A percentile compares a stretch with the other conserved stretches of the same genome.
These are phyloP conservation scores for Ennomos erosarius DNA, from an alignment of 2,888 invertebrate species.

Conservation along the genomic window DNA sequence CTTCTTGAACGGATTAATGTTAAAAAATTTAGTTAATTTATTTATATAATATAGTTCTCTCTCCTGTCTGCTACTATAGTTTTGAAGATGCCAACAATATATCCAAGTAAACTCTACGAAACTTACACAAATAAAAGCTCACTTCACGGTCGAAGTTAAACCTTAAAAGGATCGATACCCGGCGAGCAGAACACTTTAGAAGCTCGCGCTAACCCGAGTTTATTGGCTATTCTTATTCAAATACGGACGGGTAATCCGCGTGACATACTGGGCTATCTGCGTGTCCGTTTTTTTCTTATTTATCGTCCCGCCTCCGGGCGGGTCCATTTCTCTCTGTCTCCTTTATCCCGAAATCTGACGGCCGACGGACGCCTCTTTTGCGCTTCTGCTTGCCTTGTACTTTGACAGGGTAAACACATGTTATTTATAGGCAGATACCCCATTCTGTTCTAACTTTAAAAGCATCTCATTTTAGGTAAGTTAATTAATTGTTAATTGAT, in stretches of 20 bases:
- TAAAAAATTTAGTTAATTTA: background rate
- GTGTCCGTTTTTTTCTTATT: conserved; percentile 77
- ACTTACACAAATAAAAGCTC: conserved; percentile 40
- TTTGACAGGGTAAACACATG: conserved; percentile 46
- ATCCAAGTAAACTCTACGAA: conserved; percentile 18
- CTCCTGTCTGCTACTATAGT: conserved; percentile 9
- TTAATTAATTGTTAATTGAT: too few species aligned
- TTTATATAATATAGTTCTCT: too few species aligned
- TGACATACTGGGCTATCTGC: conserved; percentile 77
- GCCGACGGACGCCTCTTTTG: conserved; percentile 72
- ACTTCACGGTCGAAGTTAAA: conserved; percentile 38
- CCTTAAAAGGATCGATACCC: conserved; percentile 65
- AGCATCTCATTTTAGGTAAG: too few species aligned
- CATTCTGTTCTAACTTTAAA: background rate
- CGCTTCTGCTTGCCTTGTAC: conserved; percentile 62
- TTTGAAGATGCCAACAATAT: conserved; percentile 17
- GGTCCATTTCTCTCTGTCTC: conserved; percentile 81
- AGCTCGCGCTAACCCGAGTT: conserved; percentile 65
- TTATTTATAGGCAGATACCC: conserved; percentile 12
- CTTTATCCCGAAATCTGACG: conserved; percentile 80
- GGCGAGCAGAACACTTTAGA: conserved; percentile 63
- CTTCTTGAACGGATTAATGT: too few species aligned
- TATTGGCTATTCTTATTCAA: conserved; percentile 83
- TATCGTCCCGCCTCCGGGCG: conserved; percentile 64
- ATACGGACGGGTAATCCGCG: conserved; percentile 75